Conservation (phyloP, 2,888 invertebrate genomes). For the Plebejus argus region DNA sequence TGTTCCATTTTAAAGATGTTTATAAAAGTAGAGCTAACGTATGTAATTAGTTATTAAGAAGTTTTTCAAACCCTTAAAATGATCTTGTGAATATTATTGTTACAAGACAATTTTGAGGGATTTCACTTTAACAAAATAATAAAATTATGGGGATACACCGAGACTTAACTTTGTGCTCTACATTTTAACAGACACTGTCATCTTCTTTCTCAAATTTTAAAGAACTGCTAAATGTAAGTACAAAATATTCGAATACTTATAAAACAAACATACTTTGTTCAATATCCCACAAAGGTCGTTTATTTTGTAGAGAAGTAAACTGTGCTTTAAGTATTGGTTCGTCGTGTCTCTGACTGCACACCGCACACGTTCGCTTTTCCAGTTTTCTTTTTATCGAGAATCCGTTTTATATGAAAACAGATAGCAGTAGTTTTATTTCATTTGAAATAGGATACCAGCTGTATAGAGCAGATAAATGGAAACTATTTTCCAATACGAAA, state of each 20-base stretch:
- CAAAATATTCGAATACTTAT: too few relatives aligned
- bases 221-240: too few relatives aligned
- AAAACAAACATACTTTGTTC: neutral
- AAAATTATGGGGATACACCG: neutral
- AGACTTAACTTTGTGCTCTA: too few relatives aligned
- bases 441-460: constrained; percentile 6
- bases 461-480: neutral
- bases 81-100: too few relatives aligned
- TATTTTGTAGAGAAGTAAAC: neutral
- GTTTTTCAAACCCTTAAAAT: neutral
- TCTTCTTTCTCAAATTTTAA: too few relatives aligned
- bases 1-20: neutral
- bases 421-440: constrained; percentile 4
- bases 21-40: neutral
- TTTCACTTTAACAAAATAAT: too few relatives aligned
- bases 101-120: too few relatives aligned
- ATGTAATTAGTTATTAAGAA: neutral
- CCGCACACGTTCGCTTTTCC: constrained; percentile 13
- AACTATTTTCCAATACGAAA: neutral
- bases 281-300: neutral
- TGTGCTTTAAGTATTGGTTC: neutral
- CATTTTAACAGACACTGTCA: too few relatives aligned
- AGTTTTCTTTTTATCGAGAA: constrained; percentile 10
- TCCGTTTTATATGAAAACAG: constrained; percentile 12
- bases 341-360: neutral